Evolutionary conservation across 2,113 vertebrate species (phyloP).

Genomic region (Ammodytes marinus): DNA sequence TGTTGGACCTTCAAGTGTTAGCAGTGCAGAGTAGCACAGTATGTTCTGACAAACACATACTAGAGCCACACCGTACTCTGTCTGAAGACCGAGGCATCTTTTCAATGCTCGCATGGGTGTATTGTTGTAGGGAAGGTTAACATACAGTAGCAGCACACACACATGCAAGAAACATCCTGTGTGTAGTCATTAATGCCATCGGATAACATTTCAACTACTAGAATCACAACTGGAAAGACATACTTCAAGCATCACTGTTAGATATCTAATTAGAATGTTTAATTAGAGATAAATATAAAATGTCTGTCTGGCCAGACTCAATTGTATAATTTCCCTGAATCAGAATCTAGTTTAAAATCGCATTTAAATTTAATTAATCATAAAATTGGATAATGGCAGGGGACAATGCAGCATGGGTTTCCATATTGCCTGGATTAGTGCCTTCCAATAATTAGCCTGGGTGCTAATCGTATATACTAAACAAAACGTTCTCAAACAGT

Average conservation of each 20-base stretch:
- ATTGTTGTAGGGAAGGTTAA: conserved; percentile 8
- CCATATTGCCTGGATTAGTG: conserved; percentile 14
- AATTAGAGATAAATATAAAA: conserved; percentile 64
- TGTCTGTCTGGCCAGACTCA: conserved; percentile 31
- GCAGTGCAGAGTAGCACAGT: conserved; percentile 42
- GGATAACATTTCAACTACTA: neutral
- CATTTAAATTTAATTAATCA: conserved; percentile 60
- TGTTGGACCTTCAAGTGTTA: conserved; percentile 63
- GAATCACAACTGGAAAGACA: conserved; percentile 12
- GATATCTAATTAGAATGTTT: conserved; percentile 53
- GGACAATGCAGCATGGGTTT: conserved; percentile 25
- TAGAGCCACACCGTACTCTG: conserved; percentile 21
- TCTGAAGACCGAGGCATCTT: conserved; percentile 54
- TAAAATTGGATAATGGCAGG: conserved; percentile 45
- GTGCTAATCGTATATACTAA: conserved; percentile 27
- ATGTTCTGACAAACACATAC: conserved; percentile 52
- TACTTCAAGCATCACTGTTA: conserved; percentile 19
- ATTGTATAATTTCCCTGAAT: conserved; percentile 37
- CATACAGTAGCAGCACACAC: neutral
- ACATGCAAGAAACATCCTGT: neutral
- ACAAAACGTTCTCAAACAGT: conserved; percentile 7
- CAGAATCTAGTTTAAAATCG: conserved; percentile 53
- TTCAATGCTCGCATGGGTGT: conserved; percentile 44
- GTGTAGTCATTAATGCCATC: neutral
- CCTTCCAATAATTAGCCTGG: conserved; percentile 10